Evolutionary conservation across 2,113 vertebrate species (phyloP), one percentile per base, ranked within the genome.

Genomic region (Pavo muticus): DNA sequence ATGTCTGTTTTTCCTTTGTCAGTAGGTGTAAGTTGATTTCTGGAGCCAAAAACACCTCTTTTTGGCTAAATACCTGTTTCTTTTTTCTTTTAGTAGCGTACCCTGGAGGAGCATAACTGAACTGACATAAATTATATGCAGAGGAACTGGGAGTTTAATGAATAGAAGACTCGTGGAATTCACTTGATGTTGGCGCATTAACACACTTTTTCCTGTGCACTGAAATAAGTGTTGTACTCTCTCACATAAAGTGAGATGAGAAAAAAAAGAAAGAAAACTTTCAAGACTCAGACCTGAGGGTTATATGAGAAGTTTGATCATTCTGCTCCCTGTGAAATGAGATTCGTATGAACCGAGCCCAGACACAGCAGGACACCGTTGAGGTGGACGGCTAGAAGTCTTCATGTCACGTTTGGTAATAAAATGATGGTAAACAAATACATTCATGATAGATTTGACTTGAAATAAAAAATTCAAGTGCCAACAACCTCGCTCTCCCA

Each of bases 111-210:
- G 92, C 94, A 94, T 97, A 98, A 98, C 97, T 93, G 94, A 96
- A 96, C 90, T 74, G 92, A 97, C 95, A 97, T 97, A 97, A 98
- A 96, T 98, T 97, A 98, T 95, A 95, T 83, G 93, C 52, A 50
- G 94, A 97, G 96, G 97, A 98, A 98, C 96, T 57, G 64, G 63
- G 80, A 83, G 79, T 96, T 97, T 97, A 98, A 97, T 97, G 97
- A 98, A 96, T 81, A 98, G 97, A 98, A 97, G 97, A 97, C 94
- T 97, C 95, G 3, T 94, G 97, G 97, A 98, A 98, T 98, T 97
- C 97, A 97, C 97, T 97, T 98, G 97, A 97, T 97, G 97, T 97
- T 98, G 97, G 97, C 98, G 98, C 97, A 97, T 98, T 97, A 98
- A 97, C 97, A 87, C 96, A 95, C 87, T 93, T 97, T 95, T 94